Evolutionary conservation across 2,113 vertebrate species (phyloP).

Genomic region (Solea senegalensis): DNA sequence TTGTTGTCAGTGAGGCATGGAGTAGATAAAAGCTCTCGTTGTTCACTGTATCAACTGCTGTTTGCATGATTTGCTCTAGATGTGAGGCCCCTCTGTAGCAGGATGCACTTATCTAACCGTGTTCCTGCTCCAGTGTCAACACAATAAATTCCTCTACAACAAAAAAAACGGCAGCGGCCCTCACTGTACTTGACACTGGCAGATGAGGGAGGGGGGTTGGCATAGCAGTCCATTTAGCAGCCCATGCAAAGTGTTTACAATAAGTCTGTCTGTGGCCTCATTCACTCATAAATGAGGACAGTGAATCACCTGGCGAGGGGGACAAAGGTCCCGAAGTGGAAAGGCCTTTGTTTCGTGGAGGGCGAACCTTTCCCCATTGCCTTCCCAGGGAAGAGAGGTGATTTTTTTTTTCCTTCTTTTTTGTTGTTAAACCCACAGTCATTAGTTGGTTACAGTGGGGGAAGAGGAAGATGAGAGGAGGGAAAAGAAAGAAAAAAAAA

Average conservation of each 20-base stretch:
- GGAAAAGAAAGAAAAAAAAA: constrained; percentile 44
- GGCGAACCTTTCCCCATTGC: constrained; percentile 63
- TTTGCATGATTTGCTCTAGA: constrained; percentile 9
- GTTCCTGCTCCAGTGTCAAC: constrained; percentile 24
- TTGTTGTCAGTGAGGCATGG: too few species aligned
- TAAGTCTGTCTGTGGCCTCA: constrained; percentile 80
- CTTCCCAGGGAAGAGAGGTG: constrained; percentile 67
- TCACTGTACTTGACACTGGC: constrained; percentile 47
- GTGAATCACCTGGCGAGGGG: constrained; percentile 91
- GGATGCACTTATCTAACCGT: constrained; percentile 32
- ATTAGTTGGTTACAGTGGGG: constrained; percentile 79
- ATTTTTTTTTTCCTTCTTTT: constrained; percentile 51
- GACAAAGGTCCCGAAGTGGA: constrained; percentile 87
- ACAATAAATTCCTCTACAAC: constrained; percentile 61
- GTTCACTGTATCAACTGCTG: neutral
- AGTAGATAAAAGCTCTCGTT: neutral
- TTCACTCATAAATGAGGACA: constrained; percentile 80
- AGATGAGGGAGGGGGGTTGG: constrained; percentile 19
- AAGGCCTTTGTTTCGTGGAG: constrained; percentile 86
- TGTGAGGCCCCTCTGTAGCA: constrained; percentile 3
- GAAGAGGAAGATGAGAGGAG: constrained; percentile 61
- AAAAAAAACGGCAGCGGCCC: constrained; percentile 26
- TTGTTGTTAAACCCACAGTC: constrained; percentile 88
- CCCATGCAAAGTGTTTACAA: constrained; percentile 82
- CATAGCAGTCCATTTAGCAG: constrained; percentile 65